Evolutionary conservation across 1,140 invertebrate genomes (phyloP).

Genomic region (Trichogramma pretiosum): DNA sequence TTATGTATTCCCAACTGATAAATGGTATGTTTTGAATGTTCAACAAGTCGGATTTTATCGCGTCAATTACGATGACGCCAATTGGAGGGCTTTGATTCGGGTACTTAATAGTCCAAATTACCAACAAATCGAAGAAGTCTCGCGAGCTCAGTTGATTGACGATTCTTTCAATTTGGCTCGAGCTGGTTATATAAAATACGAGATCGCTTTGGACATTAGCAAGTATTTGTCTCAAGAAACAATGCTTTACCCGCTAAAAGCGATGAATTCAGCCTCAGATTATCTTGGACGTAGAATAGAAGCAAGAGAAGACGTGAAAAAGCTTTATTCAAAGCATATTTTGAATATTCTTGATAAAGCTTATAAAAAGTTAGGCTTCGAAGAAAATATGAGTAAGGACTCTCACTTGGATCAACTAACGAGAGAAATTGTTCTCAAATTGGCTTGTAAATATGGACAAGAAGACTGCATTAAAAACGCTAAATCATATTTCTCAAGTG

Average conservation of each 20-base stretch:
- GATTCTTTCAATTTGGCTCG: conserved; percentile 45
- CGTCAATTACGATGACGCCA: conserved; percentile 51
- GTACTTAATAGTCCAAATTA: conserved; percentile 40
- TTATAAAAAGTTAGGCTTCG: conserved; percentile 35
- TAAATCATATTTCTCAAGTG: conserved; percentile 32
- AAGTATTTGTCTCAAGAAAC: conserved; percentile 52
- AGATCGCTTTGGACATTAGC: conserved; percentile 39
- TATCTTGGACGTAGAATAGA: conserved; percentile 4
- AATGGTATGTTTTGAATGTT: conserved; percentile 54
- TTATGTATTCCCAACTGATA: conserved; percentile 21
- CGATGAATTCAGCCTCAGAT: conserved; percentile 29
- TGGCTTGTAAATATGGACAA: conserved; percentile 45
- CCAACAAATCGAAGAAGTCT: conserved; percentile 46
- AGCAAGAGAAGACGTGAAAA: neutral
- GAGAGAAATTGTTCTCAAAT: conserved; percentile 41
- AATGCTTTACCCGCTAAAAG: conserved; percentile 40
- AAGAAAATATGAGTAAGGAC: conserved; percentile 32
- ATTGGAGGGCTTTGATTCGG: conserved; percentile 46
- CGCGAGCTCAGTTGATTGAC: conserved; percentile 54
- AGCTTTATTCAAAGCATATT: conserved; percentile 16
- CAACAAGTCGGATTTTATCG: conserved; percentile 57
- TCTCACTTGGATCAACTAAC: conserved; percentile 41
- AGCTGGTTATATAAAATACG: conserved; percentile 32
- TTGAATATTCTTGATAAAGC: conserved; percentile 22
- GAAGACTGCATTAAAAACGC: conserved; percentile 41